Evolutionary conservation across 2,797 vertebrate species (phyloP), one percentile per base, ranked within the genome.

Genomic region (Ctenosaura bakeri): DNA sequence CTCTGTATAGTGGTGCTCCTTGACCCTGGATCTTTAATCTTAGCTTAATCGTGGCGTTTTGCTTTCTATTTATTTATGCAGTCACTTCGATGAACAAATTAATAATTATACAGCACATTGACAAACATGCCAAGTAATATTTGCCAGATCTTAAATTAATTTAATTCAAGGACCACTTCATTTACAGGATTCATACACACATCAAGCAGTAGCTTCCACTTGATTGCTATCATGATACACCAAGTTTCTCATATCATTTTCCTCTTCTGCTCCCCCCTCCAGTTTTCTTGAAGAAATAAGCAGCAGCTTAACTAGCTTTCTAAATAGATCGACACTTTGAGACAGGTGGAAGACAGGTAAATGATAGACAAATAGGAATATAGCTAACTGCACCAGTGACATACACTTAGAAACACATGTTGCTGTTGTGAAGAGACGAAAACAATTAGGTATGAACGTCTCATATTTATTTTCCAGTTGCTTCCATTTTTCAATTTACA

Each of bases 31-130:
- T 96, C 97, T 97, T 96, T 97, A 97, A 94, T 96, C 96, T 96
- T 97, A 94, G 95, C 95, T 97, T 97, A 98, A 97, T 97, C 96
- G 95, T 97, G 97, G 94, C 96, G 97, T 97, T 97, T 95, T 97
- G 96, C 96, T 97, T 97, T 97, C 97, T 98, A 97, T 98, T 98
- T 97, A 97, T 98, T 97, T 97, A 97, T 97, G 97, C 97, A 96
- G 97, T 96, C 97, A 95, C 97, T 94, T 97, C 97, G 97, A 96
- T 97, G 97, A 98, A 98, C 97, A 98, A 98, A 98, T 98, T 97
- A 98, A 98, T 98, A 98, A 98, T 98, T 98, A 98, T 97, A 97
- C 97, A 97, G 97, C 97, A 96, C 97, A 97, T 98, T 97, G 97
- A 97, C 96, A 97, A 98, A 98, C 97, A 97, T 94, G 96, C 95